A percentile compares a stretch with the other conserved stretches of the same genome.
These are phyloP conservation scores for Drosophila miranda DNA, from an alignment of 1,140 invertebrate genomes.

Conservation along the genomic window DNA sequence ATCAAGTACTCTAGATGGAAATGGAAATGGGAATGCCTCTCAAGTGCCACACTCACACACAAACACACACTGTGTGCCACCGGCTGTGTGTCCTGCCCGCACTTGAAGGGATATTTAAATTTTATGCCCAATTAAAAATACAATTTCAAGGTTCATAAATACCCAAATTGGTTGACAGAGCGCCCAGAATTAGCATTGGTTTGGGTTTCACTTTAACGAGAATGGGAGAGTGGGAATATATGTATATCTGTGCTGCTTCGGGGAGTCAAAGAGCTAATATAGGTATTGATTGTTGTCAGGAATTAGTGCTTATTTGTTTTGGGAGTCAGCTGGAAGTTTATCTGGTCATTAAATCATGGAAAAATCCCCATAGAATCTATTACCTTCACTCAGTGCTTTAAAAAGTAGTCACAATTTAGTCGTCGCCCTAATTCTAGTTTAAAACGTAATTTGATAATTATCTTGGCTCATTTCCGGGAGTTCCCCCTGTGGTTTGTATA, in stretches of 20 bases:
- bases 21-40: slow-evolving; percentile 31
- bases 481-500: neutral
- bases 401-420: too few species aligned
- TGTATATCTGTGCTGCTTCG: too few species aligned
- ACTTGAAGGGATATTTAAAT: slow-evolving; percentile 65
- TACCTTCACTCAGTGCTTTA: too few species aligned
- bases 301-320: too few species aligned
- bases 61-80: neutral
- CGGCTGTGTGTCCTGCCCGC: slow-evolving; percentile 51
- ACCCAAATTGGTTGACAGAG: slow-evolving; percentile 9
- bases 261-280: too few species aligned
- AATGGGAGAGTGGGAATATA: too few species aligned
- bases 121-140: slow-evolving; percentile 76
- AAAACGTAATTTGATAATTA: slow-evolving; percentile 1
- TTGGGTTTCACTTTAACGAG: slow-evolving; percentile 32
- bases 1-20: slow-evolving; percentile 37
- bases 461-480: neutral
- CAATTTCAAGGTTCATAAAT: slow-evolving; percentile 72
- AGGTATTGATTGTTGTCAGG: too few species aligned
- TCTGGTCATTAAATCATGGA: neutral
- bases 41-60: slow-evolving; percentile 43
- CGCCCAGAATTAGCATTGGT: slow-evolving; percentile 50
- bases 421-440: too few species aligned
- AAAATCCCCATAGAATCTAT: too few species aligned
- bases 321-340: neutral